Percentiles rank a stretch among this genome's conserved stretches.
Evolutionary conservation across 2,888 invertebrate species (phyloP).

Genomic region (Isotomurus palustris): DNA sequence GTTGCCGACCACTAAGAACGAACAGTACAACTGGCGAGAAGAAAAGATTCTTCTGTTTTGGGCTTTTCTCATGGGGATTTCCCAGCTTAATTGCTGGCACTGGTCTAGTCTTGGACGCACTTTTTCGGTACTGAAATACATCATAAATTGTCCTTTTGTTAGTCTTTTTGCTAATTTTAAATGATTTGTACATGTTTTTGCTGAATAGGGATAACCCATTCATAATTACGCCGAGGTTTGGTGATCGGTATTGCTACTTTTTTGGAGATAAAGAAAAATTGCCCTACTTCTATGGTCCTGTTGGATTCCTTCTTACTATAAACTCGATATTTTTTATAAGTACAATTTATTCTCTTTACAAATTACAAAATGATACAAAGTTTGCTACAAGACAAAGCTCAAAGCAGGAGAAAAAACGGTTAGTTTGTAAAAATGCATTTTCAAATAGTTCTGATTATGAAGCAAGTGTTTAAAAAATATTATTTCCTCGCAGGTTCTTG

Average conservation of each 20-base stretch:
- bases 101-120: conserved; percentile 38
- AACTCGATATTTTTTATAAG: conserved; percentile 72
- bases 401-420: conserved; percentile 46
- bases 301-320: conserved; percentile 70
- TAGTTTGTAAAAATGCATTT: background rate
- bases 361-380: conserved; percentile 59
- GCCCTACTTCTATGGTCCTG: conserved; percentile 78
- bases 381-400: conserved; percentile 46
- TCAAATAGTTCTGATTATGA: background rate
- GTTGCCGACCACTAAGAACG: conserved; percentile 42
- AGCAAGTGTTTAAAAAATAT: background rate
- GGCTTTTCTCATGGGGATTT: conserved; percentile 42
- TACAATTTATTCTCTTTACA: conserved; percentile 63
- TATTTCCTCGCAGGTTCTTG: conserved; percentile 34
- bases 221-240: conserved; percentile 69
- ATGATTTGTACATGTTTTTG: conserved; percentile 34
- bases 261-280: conserved; percentile 75
- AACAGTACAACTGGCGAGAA: conserved; percentile 44
- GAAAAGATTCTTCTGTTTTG: conserved; percentile 40
- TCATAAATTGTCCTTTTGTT: background rate
- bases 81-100: conserved; percentile 41
- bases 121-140: conserved; percentile 29
- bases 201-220: conserved; percentile 62
- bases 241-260: conserved; percentile 76
- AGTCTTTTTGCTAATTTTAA: background rate